Evolutionary conservation across 2,113 vertebrate species (phyloP), one percentile per base, ranked within the genome.

Genomic region (Ranitomeya variabilis): DNA sequence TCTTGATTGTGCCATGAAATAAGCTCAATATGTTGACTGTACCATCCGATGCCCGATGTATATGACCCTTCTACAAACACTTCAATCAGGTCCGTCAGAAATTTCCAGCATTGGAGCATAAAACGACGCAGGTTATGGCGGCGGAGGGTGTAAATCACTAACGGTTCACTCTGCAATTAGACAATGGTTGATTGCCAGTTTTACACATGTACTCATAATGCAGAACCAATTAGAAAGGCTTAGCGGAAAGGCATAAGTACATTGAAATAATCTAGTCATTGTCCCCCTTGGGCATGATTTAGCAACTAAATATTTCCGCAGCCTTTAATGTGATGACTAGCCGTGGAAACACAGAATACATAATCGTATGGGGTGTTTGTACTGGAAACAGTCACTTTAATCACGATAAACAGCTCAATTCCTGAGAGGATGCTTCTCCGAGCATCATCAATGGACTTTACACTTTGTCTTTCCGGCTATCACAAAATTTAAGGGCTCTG

Each of bases 171-270:
- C 80, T 66, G 57, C 83, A 88, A 88, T 84, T 89, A 89, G 87
- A 89, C 87, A 89, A 89, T 89, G 74, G 81, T 85, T 89, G 82
- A 85, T 89, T 89, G 87, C 74, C 81, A 85, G 76, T 89, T 89
- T 79, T 85, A 89, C 87, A 89, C 80, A 88, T 85, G 87, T 89
- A 85, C 62, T 89, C 82, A 85, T 89, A 85, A 84, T 81, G 82
- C 82, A 79, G 71, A 89, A 79, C 62, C 71, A 84, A 89, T 89
- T 89, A 89, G 60, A 79, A 85, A 89, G 51, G 87, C 87, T 89
- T 84, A 79, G 73, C 79, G 64, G 73, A 85, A 79, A 89, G 81
- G 77, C 82, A 89, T 79, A 89, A 85, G 80, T 89, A 89, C 87
- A 89, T 71, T 85, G 52, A 69, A 89, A 85, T 89, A 77, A 89